Conservation (phyloP, 1,140 invertebrate genomes). For the Eriocheir sinensis region DNA sequence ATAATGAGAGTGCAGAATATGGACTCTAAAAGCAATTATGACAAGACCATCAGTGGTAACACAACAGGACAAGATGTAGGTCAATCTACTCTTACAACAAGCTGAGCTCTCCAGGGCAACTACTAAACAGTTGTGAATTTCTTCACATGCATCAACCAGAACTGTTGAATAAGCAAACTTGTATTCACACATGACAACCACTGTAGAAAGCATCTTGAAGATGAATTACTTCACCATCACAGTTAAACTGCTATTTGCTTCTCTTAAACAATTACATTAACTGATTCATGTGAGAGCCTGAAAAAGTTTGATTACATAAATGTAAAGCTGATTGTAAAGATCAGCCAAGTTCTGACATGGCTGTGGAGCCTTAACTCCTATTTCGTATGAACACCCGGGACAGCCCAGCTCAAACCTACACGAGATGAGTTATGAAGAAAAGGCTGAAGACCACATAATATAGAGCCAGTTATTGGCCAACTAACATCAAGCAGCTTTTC, state of each 20-base stretch:
- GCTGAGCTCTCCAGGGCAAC: constrained; percentile 17
- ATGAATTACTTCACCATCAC: constrained; percentile 12
- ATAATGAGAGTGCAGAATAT: constrained; percentile 69
- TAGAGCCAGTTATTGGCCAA: constrained; percentile 53
- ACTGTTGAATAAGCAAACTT: constrained; percentile 69
- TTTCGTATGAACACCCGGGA: constrained; percentile 48
- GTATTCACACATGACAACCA: constrained; percentile 54
- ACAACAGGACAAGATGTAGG: constrained; percentile 33
- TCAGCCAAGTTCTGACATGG: not conserved
- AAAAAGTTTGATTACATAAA: not conserved
- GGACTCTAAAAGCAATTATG: constrained; percentile 72
- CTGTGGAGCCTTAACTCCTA: constrained; percentile 50
- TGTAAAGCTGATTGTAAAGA: not conserved
- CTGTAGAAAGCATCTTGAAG: constrained; percentile 53
- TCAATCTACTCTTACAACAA: constrained; percentile 39
- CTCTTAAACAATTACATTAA: not conserved
- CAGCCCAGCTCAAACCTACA: constrained; percentile 39
- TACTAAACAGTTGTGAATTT: constrained; percentile 62
- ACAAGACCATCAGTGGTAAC: constrained; percentile 70
- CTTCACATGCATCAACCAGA: constrained; percentile 66
- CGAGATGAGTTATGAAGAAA: constrained; percentile 55
- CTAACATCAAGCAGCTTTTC: constrained; percentile 65
- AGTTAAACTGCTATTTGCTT: not conserved
- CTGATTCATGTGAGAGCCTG: not conserved
- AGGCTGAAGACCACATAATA: constrained; percentile 68